Evolutionary conservation across 2,888 invertebrate species (phyloP).

Genomic region (Lycophotia porphyrea): DNA sequence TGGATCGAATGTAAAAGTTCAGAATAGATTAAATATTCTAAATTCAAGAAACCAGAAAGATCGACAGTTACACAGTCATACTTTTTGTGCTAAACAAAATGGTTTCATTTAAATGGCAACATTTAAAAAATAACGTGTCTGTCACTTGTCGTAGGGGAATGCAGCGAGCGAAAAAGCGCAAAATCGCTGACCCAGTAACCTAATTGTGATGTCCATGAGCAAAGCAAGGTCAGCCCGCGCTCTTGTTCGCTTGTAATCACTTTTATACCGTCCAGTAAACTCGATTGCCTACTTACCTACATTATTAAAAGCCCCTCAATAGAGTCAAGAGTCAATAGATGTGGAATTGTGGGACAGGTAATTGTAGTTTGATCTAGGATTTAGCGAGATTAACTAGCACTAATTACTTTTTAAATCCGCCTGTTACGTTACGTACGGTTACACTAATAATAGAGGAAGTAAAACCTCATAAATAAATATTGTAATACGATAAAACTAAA

Average conservation of each 20-base stretch:
- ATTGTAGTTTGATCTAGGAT: not conserved
- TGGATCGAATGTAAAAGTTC: not conserved
- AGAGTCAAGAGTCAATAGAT: not conserved
- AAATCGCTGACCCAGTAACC: slow-evolving; percentile 84
- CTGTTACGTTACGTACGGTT: not conserved
- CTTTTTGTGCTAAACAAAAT: slow-evolving; percentile 7
- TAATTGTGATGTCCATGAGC: slow-evolving; percentile 83
- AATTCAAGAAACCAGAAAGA: slow-evolving; percentile 2
- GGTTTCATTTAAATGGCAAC: not conserved
- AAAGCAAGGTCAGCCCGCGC: slow-evolving; percentile 82
- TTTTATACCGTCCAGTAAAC: slow-evolving; percentile 63
- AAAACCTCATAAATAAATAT: not conserved
- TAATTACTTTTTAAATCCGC: not conserved
- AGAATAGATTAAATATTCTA: not conserved
- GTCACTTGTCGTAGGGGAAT: slow-evolving; percentile 46
- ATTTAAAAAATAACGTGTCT: slow-evolving; percentile 38
- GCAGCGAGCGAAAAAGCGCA: slow-evolving; percentile 71
- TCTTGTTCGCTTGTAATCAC: slow-evolving; percentile 68
- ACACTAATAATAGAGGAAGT: not conserved
- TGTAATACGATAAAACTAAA: not conserved
- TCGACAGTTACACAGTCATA: not conserved
- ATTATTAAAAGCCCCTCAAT: slow-evolving; percentile 27
- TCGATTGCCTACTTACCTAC: slow-evolving; percentile 58
- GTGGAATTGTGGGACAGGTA: slow-evolving; percentile 25
- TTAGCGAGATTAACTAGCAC: not conserved